A percentile compares a stretch with the other conserved stretches of the same genome.
These are phyloP conservation scores for Tryphoninae sp. DNA, from an alignment of 2,888 invertebrate species.

Conservation along the genomic window DNA sequence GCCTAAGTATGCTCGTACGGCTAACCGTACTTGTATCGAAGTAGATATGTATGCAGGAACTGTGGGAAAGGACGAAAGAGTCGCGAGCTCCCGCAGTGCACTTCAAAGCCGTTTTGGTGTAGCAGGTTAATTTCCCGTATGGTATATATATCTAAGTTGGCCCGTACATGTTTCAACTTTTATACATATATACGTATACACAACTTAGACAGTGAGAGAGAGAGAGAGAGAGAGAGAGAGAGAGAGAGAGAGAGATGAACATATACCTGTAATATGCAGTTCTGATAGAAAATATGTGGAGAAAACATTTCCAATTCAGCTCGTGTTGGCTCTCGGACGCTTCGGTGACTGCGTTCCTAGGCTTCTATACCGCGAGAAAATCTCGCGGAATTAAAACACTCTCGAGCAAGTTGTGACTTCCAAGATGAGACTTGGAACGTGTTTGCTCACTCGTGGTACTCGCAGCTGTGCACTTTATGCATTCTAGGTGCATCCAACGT, in stretches of 20 bases:
- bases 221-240: too few species aligned
- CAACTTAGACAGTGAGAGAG: too few species aligned
- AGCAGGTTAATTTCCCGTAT: conserved; percentile 56
- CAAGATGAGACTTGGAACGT: not conserved
- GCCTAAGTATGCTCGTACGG: not conserved
- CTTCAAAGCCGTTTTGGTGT: conserved; percentile 53
- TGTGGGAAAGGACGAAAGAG: conserved; percentile 48
- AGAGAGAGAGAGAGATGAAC: too few species aligned
- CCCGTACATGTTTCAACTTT: conserved; percentile 24
- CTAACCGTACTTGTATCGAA: not conserved
- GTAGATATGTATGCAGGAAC: not conserved
- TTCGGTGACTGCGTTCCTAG: conserved; percentile 15
- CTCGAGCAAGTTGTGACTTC: not conserved
- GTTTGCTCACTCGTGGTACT: not conserved
- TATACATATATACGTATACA: not conserved
- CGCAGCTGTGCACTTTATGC: not conserved
- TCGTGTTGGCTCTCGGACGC: not conserved
- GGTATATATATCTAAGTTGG: conserved; percentile 15
- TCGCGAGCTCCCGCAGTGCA: conserved; percentile 35
- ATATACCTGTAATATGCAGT: not conserved
- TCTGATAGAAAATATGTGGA: conserved; percentile 34
- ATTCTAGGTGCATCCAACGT: not conserved
- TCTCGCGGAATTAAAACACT: conserved; percentile 36
- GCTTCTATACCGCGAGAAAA: conserved; percentile 35
- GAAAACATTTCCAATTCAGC: conserved; percentile 29